phyloP scores from a whole-genome alignment of 1,140 invertebrate genomes.

The Leptopilina clavipes region DNA sequence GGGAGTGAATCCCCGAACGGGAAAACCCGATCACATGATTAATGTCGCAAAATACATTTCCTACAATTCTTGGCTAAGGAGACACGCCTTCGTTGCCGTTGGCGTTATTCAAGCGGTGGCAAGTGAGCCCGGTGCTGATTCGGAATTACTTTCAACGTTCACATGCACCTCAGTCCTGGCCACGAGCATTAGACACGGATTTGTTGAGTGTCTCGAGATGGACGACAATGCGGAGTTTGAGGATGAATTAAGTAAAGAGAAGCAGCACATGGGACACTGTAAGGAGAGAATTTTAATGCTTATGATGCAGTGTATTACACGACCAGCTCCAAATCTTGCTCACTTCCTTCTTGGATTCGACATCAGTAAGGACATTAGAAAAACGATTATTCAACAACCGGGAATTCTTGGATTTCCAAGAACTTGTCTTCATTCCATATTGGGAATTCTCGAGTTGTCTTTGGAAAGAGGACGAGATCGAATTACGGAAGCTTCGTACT shows the following conservation, averaged over 20 bases:
- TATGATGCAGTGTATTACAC: constrained; percentile 83
- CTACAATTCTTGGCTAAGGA: constrained; percentile 81
- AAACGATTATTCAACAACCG: constrained; percentile 82
- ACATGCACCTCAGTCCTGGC: constrained; percentile 77
- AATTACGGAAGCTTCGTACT: constrained; percentile 82
- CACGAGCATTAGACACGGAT: constrained; percentile 83
- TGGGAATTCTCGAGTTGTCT: constrained; percentile 83
- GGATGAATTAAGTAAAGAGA: constrained; percentile 60
- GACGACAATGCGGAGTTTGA: constrained; percentile 75
- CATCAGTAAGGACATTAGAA: constrained; percentile 80
- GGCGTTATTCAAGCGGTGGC: constrained; percentile 82
- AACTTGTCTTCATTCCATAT: constrained; percentile 89
- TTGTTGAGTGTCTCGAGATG: constrained; percentile 90
- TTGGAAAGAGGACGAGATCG: constrained; percentile 73
- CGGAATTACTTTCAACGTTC: constrained; percentile 83
- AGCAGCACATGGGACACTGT: constrained; percentile 63
- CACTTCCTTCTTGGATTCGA: constrained; percentile 94
- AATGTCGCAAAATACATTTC: constrained; percentile 87
- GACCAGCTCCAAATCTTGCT: constrained; percentile 87
- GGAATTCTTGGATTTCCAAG: constrained; percentile 85
- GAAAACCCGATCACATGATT: constrained; percentile 86
- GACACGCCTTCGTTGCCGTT: constrained; percentile 82
- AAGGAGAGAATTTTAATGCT: constrained; percentile 84
- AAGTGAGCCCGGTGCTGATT: constrained; percentile 79
- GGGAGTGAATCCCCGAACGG: constrained; percentile 85